These are phyloP conservation scores for Marmota flaviventris DNA, from an alignment of 2,113 vertebrate genomes.

Conservation along the genomic window DNA sequence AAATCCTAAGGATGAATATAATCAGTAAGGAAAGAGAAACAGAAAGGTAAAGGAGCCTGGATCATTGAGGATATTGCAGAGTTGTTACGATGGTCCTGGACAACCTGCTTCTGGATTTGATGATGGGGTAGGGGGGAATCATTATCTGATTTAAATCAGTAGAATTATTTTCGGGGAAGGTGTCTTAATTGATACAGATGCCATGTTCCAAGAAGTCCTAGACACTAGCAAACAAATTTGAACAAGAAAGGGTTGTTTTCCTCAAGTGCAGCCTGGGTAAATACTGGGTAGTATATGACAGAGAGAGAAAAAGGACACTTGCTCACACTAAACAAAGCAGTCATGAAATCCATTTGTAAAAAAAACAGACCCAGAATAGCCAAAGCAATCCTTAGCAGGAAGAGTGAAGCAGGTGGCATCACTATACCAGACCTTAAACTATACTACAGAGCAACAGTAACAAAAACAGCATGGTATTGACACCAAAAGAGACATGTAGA, in stretches of 20 bases:
- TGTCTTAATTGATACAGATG: background rate
- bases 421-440: too few species aligned
- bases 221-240: background rate
- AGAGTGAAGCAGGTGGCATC: too few species aligned
- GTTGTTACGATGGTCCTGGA: background rate
- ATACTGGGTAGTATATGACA: too few species aligned
- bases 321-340: background rate
- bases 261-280: background rate
- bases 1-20: background rate
- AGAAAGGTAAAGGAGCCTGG: background rate
- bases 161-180: rapidly evolving
- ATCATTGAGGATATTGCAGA: background rate
- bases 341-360: too few species aligned
- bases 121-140: background rate
- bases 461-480: too few species aligned
- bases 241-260: background rate
- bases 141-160: background rate
- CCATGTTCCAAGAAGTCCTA: background rate
- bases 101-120: background rate
- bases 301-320: background rate
- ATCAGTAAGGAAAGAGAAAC: background rate
- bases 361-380: too few species aligned
- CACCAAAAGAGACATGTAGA: too few species aligned
- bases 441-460: too few species aligned
- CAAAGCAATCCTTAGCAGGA: too few species aligned